phyloP scores from a whole-genome alignment of 2,113 vertebrate species.

The Anguilla japonica region DNA sequence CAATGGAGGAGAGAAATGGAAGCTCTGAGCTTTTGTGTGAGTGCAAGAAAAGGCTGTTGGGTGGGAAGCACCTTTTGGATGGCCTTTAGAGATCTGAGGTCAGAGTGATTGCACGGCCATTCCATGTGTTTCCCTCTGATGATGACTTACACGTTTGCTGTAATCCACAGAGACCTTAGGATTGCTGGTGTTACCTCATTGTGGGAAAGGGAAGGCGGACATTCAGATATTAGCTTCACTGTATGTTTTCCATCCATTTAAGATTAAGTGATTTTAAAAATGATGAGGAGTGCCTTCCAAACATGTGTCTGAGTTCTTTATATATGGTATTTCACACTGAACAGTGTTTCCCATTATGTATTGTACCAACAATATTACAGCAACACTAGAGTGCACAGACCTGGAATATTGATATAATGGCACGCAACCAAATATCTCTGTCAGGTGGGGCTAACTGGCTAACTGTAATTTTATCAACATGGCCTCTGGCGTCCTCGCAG shows the following conservation, averaged over 20 bases:
- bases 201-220: background rate
- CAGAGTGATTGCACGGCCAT: background rate
- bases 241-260: background rate
- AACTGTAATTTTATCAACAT: no score
- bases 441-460: no score
- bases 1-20: constrained; percentile 47
- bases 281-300: background rate
- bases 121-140: background rate
- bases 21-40: constrained; percentile 43
- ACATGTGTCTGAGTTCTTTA: background rate
- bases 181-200: background rate
- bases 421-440: no score
- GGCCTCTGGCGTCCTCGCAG: no score
- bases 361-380: background rate
- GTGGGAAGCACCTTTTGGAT: background rate
- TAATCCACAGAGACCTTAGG: constrained; percentile 27
- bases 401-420: background rate
- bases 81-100: background rate
- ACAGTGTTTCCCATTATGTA: background rate
- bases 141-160: constrained; percentile 19
- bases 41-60: background rate
- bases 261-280: background rate
- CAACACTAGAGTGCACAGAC: background rate
- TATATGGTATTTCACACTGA: background rate
- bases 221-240: background rate